A percentile compares a stretch with the other conserved stretches of the same genome.
phyloP scores from a whole-genome alignment of 2,888 invertebrate species.

The Eurois occulta region DNA sequence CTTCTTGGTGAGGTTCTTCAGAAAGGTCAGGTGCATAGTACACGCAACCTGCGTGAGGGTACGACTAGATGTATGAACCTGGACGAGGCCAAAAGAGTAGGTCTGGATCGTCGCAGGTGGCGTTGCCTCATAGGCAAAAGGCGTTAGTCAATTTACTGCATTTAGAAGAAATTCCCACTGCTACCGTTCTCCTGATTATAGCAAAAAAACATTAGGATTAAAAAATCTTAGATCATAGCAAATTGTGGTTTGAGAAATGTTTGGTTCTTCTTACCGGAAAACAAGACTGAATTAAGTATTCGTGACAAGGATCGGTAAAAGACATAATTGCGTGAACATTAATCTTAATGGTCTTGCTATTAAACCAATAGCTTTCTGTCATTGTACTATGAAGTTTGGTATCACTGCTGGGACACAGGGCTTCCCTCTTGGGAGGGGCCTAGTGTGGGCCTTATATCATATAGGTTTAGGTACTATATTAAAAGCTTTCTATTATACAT shows the following conservation, averaged over 20 bases:
- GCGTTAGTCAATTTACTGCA: background rate
- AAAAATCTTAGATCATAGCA: background rate
- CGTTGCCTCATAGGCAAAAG: background rate
- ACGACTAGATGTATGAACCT: background rate
- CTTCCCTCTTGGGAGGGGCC: background rate
- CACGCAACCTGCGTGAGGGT: background rate
- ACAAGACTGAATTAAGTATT: slow-evolving; percentile 3
- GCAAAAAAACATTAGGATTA: background rate
- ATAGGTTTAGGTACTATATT: background rate
- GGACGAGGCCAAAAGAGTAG: background rate
- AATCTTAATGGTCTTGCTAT: slow-evolving; percentile 1
- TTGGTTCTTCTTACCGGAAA: background rate
- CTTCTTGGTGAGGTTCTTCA: background rate
- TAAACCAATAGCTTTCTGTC: slow-evolving; percentile 11
- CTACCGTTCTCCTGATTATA: background rate
- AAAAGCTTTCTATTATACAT: background rate
- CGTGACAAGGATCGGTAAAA: slow-evolving; percentile 29
- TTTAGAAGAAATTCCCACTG: background rate
- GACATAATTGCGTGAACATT: slow-evolving; percentile 6
- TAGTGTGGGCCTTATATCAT: background rate
- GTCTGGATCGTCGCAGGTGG: background rate
- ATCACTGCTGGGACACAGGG: background rate
- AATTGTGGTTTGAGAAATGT: background rate
- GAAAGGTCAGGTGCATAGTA: background rate
- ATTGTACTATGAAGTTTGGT: background rate